A percentile compares a stretch with the other conserved stretches of the same genome.
phyloP scores from a whole-genome alignment of 2,113 vertebrate species.

The Microcebus lehilahytsara region DNA sequence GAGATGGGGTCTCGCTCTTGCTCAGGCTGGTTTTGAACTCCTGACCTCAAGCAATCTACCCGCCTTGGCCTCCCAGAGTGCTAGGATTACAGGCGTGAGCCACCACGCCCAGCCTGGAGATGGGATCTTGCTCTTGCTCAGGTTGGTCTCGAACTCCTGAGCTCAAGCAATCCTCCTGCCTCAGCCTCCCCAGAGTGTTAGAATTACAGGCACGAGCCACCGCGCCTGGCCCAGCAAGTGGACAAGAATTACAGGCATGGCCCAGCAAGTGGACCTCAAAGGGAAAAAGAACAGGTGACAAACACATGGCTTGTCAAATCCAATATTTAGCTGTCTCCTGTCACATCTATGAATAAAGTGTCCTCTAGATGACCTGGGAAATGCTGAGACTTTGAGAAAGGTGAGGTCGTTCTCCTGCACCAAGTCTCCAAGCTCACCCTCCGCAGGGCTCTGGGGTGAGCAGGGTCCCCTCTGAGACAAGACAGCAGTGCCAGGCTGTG shows the following conservation, averaged over 20 bases:
- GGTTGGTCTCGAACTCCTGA: too few species aligned
- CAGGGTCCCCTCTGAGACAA: background rate
- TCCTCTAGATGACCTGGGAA: background rate
- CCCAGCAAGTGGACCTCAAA: background rate
- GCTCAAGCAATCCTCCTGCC: too few species aligned
- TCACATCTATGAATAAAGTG: background rate
- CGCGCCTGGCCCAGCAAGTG: background rate
- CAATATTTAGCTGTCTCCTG: background rate
- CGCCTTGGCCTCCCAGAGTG: too few species aligned
- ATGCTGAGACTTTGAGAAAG: background rate
- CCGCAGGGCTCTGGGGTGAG: background rate
- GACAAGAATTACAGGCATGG: too few species aligned
- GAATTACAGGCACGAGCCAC: too few species aligned
- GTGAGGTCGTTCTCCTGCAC: accelerated
- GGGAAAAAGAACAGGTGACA: background rate
- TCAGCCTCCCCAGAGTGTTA: too few species aligned
- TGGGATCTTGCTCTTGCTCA: too few species aligned
- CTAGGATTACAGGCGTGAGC: too few species aligned
- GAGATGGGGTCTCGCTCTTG: too few species aligned
- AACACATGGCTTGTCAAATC: background rate
- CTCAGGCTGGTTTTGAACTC: too few species aligned
- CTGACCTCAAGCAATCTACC: too few species aligned
- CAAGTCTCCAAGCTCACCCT: background rate
- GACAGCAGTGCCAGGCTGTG: accelerated
- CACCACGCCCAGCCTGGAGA: too few species aligned